Evolutionary conservation across 1,140 invertebrate genomes (phyloP), one percentile per base, ranked within the genome.

Genomic region (Steinernema khuongi): DNA sequence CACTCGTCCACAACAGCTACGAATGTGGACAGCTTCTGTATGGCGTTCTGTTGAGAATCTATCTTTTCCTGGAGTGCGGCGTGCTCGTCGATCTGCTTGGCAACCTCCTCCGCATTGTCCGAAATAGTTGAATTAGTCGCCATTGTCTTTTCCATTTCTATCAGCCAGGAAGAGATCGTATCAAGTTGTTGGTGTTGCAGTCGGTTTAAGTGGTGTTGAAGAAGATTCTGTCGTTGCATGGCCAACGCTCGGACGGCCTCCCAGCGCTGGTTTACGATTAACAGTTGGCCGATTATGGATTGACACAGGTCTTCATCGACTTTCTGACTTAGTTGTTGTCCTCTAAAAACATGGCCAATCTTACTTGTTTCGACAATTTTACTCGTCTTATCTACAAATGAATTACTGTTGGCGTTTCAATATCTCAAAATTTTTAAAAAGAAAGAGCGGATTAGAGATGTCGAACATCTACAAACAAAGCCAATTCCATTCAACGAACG

Each of bases 211-310:
- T 82, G 75, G 17, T 74, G 41, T 71, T 82, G 81, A 2, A 82
- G 72, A 28, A 71, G 36, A 1, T 67, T 74, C 69, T 83, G 81
- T 31, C 82, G 50, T 22, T 76, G 43, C 79, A 85, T 84, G 17
- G 81, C 81, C 71, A 33, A 4, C 22, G 19, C 72, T 44, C 83
- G 79, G 18, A 82, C 74, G 26, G 67, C 36, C 60, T 82, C 81
- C 81, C 81, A 82, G 18, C 81, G 75, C 17, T 75, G 70, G 43
- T 83, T 83, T n/a, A 82, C 81, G n/a, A 81, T 68, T 30, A 75
- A 30, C n/a, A 83, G 67, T 74, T 83, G 79, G 14, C 68, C 68
- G n/a, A 43, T 43, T 66, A 83, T 81, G 4, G 73, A 33, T n/a
- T 71, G 36, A 11, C 76, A 33, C 29, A 78, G 70, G 43, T 80